phyloP scores from a whole-genome alignment of 2,797 vertebrate species.

The Danio aesculapii region DNA sequence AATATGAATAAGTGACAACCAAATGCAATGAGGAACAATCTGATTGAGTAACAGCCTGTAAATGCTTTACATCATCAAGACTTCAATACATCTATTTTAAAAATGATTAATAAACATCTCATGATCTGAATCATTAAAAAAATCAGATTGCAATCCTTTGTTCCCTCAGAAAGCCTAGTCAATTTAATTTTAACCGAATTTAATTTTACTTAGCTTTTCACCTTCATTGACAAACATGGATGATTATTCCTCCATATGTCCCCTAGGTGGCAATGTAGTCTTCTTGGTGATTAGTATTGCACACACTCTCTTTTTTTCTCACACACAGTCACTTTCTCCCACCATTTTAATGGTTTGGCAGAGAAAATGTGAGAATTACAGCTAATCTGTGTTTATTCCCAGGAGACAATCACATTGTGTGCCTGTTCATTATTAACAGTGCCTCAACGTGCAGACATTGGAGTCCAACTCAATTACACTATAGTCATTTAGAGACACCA shows the following conservation, averaged over 20 bases:
- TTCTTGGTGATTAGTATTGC: slow-evolving; percentile 13
- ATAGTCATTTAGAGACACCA: slow-evolving; percentile 19
- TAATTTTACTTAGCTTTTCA: neutral
- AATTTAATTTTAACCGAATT: neutral
- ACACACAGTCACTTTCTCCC: slow-evolving; percentile 5
- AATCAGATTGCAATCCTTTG: neutral
- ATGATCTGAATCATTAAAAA: too few species aligned
- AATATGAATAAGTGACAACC: too few species aligned
- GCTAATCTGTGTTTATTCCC: slow-evolving; percentile 71
- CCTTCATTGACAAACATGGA: neutral
- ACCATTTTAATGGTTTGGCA: slow-evolving; percentile 69
- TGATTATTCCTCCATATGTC: neutral
- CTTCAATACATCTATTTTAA: neutral
- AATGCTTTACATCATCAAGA: neutral
- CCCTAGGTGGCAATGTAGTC: slow-evolving; percentile 63
- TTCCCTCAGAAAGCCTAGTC: neutral
- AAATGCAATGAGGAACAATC: neutral
- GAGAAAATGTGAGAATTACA: slow-evolving; percentile 77
- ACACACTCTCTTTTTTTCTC: slow-evolving; percentile 32
- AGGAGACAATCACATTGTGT: slow-evolving; percentile 90
- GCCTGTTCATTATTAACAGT: slow-evolving; percentile 49
- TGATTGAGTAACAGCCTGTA: neutral
- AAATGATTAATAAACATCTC: neutral
- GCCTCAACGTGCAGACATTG: slow-evolving; percentile 43
- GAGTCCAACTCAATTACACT: slow-evolving; percentile 50